phyloP scores from a whole-genome alignment of 2,113 vertebrate genomes.

The Eurypyga helias region DNA sequence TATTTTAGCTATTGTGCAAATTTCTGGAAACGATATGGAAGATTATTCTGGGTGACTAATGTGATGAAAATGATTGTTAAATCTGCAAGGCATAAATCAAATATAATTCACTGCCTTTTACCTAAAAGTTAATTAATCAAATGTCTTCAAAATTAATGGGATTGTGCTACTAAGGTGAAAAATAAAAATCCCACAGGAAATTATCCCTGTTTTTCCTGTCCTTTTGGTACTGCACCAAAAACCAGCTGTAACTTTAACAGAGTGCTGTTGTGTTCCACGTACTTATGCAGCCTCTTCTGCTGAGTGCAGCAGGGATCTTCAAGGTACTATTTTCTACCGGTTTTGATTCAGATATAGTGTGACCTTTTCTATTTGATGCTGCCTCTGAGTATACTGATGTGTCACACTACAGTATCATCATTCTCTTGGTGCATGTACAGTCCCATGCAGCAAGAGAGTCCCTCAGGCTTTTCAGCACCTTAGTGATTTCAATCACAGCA shows the following conservation, averaged over 20 bases:
- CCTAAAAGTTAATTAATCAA: background rate
- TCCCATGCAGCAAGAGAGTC: background rate
- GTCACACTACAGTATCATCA: background rate
- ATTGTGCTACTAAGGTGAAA: background rate
- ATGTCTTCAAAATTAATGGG: background rate
- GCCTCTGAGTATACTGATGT: background rate
- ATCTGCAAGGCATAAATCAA: background rate
- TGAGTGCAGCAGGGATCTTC: accelerated
- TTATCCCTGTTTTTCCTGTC: background rate
- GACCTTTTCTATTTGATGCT: background rate
- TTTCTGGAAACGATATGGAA: background rate
- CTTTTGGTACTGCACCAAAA: background rate
- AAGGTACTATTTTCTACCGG: background rate
- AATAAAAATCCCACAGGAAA: background rate
- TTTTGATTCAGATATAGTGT: background rate
- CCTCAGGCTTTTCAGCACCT: background rate
- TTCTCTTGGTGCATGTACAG: background rate
- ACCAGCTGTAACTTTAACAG: background rate
- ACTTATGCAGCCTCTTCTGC: background rate
- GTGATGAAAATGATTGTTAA: background rate
- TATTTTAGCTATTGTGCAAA: background rate
- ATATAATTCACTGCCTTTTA: background rate
- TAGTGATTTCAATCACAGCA: background rate
- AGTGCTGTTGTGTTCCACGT: background rate
- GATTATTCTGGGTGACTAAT: background rate